A percentile compares a stretch with the other conserved stretches of the same genome.
phyloP scores from a whole-genome alignment of 1,140 invertebrate species.

The Catajapyx aquilonaris region DNA sequence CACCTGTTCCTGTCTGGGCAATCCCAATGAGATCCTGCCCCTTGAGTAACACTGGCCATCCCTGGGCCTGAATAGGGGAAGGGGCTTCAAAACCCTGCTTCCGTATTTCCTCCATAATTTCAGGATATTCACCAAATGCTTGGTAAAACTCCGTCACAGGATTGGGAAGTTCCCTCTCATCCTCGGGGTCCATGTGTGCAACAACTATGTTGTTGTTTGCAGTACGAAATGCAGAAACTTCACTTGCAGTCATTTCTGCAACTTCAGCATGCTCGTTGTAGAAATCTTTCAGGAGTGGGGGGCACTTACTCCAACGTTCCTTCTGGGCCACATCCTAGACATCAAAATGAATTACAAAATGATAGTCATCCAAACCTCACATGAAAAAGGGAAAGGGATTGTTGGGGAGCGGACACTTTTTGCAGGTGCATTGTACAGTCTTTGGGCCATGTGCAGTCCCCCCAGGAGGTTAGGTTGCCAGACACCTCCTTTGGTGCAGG shows the following conservation, averaged over 20 bases:
- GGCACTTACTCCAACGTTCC: conserved; percentile 35
- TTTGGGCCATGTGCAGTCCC: too few relatives aligned
- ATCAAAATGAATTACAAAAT: conserved; percentile 2
- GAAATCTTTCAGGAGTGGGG: conserved; percentile 55
- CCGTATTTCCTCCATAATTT: conserved; percentile 57
- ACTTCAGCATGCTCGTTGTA: conserved; percentile 58
- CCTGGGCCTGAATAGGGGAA: conserved; percentile 76
- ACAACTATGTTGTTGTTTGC: conserved; percentile 49
- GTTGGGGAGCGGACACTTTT: too few relatives aligned
- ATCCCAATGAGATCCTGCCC: conserved; percentile 82
- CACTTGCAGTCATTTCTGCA: conserved; percentile 31
- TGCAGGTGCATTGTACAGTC: too few relatives aligned
- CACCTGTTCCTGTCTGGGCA: conserved; percentile 79
- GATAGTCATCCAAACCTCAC: too few relatives aligned
- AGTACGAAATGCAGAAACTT: too few relatives aligned
- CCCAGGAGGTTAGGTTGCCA: too few relatives aligned
- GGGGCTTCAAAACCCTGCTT: conserved; percentile 62
- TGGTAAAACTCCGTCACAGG: conserved; percentile 65
- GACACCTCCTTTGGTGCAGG: too few relatives aligned
- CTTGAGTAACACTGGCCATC: conserved; percentile 67
- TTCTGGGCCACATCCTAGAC: conserved; percentile 27
- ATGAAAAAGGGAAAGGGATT: too few relatives aligned
- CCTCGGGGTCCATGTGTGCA: conserved; percentile 15
- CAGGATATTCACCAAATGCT: conserved; percentile 56
- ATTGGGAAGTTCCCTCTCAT: conserved; percentile 42